A percentile compares a stretch with the other conserved stretches of the same genome.
phyloP scores from a whole-genome alignment of 2,888 invertebrate genomes.

The Cylindroiulus punctatus region DNA sequence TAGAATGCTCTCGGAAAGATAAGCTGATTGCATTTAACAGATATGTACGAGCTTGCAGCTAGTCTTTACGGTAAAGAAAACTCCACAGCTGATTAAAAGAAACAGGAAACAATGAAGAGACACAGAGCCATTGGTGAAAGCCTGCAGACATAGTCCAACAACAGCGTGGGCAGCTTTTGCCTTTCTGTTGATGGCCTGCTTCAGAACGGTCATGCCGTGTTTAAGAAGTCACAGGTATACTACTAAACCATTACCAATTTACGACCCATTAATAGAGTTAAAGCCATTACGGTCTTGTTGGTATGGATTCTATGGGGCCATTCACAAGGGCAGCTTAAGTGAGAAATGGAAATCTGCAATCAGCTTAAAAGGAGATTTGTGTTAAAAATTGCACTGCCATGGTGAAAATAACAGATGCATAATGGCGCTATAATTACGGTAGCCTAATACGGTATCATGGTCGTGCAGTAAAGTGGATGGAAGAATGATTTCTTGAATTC shows the following conservation, averaged over 20 bases:
- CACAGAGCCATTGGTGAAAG: background rate
- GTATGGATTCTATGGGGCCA: background rate
- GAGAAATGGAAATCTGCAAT: too few species aligned
- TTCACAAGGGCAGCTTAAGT: background rate
- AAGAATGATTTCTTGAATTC: background rate
- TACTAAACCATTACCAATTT: conserved; percentile 34
- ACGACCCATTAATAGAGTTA: conserved; percentile 30
- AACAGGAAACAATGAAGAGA: conserved; percentile 30
- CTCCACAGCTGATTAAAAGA: conserved; percentile 31
- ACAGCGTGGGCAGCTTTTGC: background rate
- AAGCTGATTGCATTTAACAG: conserved; percentile 47
- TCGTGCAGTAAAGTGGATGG: background rate
- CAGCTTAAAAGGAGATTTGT: background rate
- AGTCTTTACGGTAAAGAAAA: conserved; percentile 33
- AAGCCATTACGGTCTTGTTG: background rate
- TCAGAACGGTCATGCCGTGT: background rate
- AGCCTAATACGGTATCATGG: too few species aligned
- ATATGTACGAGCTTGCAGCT: conserved; percentile 33
- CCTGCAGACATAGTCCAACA: background rate
- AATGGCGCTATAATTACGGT: too few species aligned
- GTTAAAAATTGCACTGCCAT: background rate
- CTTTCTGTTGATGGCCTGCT: background rate
- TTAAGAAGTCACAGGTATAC: conserved; percentile 6
- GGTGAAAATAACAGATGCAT: too few species aligned
- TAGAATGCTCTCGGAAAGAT: conserved; percentile 43